These are phyloP conservation scores for Callyntrura sp. DNA, from an alignment of 2,888 invertebrate genomes.

Conservation along the genomic window DNA sequence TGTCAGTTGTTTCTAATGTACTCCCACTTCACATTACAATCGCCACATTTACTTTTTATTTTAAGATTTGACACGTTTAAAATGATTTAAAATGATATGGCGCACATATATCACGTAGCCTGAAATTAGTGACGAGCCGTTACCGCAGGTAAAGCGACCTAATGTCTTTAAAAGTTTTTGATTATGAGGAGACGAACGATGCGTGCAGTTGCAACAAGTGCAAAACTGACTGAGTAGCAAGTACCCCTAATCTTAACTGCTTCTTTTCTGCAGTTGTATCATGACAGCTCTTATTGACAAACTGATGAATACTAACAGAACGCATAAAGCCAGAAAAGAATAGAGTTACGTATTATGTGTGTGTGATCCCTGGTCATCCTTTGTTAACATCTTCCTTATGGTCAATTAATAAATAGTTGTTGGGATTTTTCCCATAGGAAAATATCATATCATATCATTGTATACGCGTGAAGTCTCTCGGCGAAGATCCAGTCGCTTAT, in stretches of 20 bases:
- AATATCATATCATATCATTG: not conserved
- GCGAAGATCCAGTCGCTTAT: too few species aligned
- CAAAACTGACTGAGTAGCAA: not conserved
- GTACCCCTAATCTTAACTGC: not conserved
- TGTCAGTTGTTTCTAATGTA: too few species aligned
- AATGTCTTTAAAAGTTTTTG: not conserved
- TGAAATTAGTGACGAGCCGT: too few species aligned
- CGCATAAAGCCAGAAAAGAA: not conserved
- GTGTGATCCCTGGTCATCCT: not conserved
- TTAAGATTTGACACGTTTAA: too few species aligned
- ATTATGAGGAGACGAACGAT: not conserved
- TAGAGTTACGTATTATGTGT: not conserved
- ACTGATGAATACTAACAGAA: slow-evolving; percentile 14
- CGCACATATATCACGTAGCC: too few species aligned
- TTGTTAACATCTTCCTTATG: too few species aligned
- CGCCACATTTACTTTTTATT: too few species aligned
- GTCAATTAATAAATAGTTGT: slow-evolving; percentile 33
- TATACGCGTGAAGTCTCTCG: too few species aligned
- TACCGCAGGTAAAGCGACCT: too few species aligned
- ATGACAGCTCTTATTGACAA: slow-evolving; percentile 34
- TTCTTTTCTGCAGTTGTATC: not conserved
- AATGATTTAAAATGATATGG: too few species aligned
- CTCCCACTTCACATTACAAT: too few species aligned
- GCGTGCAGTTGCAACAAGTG: not conserved
- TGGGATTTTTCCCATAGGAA: slow-evolving; percentile 27